Evolutionary conservation across 1,140 invertebrate species (phyloP).

Genomic region (Prorops nasuta): DNA sequence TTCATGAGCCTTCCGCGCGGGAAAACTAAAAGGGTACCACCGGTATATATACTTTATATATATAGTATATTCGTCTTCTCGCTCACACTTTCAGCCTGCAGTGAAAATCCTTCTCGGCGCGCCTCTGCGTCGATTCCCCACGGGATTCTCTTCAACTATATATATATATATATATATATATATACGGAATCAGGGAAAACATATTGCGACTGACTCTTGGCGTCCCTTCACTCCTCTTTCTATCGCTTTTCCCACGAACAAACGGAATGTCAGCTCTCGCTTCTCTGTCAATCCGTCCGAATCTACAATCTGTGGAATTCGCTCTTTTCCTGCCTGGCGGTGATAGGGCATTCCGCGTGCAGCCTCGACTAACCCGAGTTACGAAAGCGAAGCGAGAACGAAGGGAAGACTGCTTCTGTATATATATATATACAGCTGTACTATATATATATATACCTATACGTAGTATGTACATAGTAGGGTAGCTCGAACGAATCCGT

Average conservation of each 20-base stretch:
- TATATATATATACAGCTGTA: no score
- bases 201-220: constrained; percentile 17
- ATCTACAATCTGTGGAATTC: constrained; percentile 21
- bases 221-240: not conserved
- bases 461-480: no score
- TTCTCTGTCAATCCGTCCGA: constrained; percentile 13
- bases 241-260: not conserved
- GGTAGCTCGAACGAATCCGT: no score
- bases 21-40: no score
- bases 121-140: not conserved
- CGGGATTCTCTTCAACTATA: no score
- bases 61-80: no score
- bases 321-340: constrained; percentile 15
- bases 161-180: no score
- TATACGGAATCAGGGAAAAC: constrained; percentile 25
- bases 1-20: constrained; percentile 29
- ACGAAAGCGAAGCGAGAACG: not conserved
- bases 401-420: not conserved
- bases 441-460: no score
- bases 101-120: not conserved
- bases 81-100: not conserved
- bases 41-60: no score
- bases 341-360: constrained; percentile 16
- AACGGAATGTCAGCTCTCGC: constrained; percentile 1
- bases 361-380: not conserved